Evolutionary conservation across 2,113 vertebrate species (phyloP).

Genomic region (Lophochroa leadbeateri): DNA sequence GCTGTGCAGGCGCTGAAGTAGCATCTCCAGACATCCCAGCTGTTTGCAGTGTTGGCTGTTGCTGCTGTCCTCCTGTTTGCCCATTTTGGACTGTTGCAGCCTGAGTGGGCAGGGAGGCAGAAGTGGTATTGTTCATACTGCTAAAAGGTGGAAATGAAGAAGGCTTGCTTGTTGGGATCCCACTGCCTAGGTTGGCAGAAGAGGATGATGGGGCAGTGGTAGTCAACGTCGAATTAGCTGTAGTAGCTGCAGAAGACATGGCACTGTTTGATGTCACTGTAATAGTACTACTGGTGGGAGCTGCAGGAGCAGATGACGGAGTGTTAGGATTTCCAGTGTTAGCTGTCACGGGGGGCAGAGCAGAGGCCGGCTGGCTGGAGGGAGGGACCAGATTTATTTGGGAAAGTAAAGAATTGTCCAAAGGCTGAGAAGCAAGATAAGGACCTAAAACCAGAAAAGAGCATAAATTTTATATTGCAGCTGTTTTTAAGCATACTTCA

Average conservation of each 20-base stretch:
- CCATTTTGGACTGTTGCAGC: conserved; percentile 78
- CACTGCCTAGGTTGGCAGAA: conserved; percentile 75
- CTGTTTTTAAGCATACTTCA: background rate
- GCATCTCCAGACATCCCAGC: conserved; percentile 81
- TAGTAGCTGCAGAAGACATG: conserved; percentile 81
- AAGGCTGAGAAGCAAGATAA: conserved; percentile 92
- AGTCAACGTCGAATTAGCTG: conserved; percentile 74
- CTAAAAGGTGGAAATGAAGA: conserved; percentile 88
- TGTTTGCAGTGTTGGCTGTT: conserved; percentile 73
- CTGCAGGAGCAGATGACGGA: conserved; percentile 67
- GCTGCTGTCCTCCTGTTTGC: conserved; percentile 84
- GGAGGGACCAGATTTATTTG: conserved; percentile 84
- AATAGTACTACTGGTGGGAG: conserved; percentile 72
- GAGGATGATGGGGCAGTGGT: conserved; percentile 78
- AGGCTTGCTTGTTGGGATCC: conserved; percentile 83
- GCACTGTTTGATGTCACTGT: conserved; percentile 75
- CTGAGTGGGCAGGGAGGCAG: conserved; percentile 77
- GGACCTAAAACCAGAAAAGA: conserved; percentile 81
- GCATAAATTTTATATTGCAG: background rate
- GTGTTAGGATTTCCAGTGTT: conserved; percentile 76
- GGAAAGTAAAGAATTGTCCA: conserved; percentile 90
- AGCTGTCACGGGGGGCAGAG: conserved; percentile 76
- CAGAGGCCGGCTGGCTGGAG: conserved; percentile 79
- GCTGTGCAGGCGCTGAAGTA: conserved; percentile 77
- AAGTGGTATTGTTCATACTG: conserved; percentile 74